These are phyloP conservation scores for Agriopis leucophaearia DNA, from an alignment of 2,888 invertebrate genomes.

Conservation along the genomic window DNA sequence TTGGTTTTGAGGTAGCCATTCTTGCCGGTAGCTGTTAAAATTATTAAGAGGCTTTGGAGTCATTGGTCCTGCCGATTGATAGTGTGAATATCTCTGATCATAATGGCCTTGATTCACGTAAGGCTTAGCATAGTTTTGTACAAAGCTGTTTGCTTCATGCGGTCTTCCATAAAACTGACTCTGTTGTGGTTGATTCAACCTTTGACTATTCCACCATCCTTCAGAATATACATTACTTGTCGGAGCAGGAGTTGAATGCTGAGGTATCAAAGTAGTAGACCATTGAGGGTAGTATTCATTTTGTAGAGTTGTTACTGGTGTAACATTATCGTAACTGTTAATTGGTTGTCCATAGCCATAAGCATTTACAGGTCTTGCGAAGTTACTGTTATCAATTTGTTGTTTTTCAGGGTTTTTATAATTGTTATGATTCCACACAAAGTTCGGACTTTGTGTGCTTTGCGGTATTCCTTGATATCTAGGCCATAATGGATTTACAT, in stretches of 20 bases:
- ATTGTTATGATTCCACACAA: not conserved
- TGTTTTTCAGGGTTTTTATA: not conserved
- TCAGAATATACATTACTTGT: not conserved
- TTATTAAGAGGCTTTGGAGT: constrained; percentile 1
- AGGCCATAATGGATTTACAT: not conserved
- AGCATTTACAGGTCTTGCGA: not conserved
- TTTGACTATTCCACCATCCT: constrained; percentile 14
- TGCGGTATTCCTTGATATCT: not conserved
- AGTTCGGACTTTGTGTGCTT: not conserved
- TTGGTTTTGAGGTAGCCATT: constrained; percentile 9
- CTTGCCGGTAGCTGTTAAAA: constrained; percentile 1
- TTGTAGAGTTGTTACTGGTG: not conserved
- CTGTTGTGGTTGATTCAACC: not conserved
- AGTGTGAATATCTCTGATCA: not conserved
- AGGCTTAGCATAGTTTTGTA: not conserved
- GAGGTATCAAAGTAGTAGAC: constrained; percentile 24
- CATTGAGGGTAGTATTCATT: constrained; percentile 7
- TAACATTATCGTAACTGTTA: constrained; percentile 1
- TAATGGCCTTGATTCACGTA: constrained; percentile 14
- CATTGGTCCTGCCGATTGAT: constrained; percentile 3
- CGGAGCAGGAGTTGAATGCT: not conserved
- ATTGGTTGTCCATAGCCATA: not conserved
- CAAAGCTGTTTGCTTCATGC: not conserved
- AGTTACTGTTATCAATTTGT: not conserved
- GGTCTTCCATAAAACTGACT: not conserved